Evolutionary conservation across 1,140 invertebrate species (phyloP).

Genomic region (Papilio xuthus): DNA sequence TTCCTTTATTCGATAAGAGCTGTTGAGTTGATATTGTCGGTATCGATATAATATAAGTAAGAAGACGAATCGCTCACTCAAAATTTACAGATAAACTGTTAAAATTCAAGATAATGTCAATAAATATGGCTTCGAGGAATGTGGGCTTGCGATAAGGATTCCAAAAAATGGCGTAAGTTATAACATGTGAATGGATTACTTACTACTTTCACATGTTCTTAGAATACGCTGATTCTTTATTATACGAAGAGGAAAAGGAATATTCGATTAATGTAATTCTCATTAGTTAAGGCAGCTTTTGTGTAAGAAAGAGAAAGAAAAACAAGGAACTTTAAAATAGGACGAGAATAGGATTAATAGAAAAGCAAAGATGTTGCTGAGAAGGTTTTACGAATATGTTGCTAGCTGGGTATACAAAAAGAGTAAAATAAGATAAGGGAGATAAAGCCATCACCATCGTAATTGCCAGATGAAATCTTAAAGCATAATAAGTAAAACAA

Average conservation of each 20-base stretch:
- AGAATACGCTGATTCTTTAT: too few relatives aligned
- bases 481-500: not conserved
- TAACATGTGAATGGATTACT: not conserved
- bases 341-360: too few relatives aligned
- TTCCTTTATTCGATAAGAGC: not conserved
- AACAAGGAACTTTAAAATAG: too few relatives aligned
- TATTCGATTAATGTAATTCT: not conserved
- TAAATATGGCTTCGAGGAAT: slow-evolving; percentile 11
- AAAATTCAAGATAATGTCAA: slow-evolving; percentile 31
- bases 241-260: not conserved
- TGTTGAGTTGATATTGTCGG: slow-evolving; percentile 4
- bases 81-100: slow-evolving; percentile 11
- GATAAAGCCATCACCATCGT: too few relatives aligned
- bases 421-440: too few relatives aligned
- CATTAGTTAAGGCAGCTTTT: too few relatives aligned
- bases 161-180: not conserved
- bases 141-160: slow-evolving; percentile 12
- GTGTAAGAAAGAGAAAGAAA: too few relatives aligned
- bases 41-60: slow-evolving; percentile 3
- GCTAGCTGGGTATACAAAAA: too few relatives aligned
- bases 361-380: too few relatives aligned
- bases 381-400: too few relatives aligned
- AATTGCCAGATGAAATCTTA: not conserved
- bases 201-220: too few relatives aligned
- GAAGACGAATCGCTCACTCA: slow-evolving; percentile 4